These are phyloP conservation scores for Molossus molossus DNA, from an alignment of 2,797 vertebrate genomes.

Conservation along the genomic window DNA sequence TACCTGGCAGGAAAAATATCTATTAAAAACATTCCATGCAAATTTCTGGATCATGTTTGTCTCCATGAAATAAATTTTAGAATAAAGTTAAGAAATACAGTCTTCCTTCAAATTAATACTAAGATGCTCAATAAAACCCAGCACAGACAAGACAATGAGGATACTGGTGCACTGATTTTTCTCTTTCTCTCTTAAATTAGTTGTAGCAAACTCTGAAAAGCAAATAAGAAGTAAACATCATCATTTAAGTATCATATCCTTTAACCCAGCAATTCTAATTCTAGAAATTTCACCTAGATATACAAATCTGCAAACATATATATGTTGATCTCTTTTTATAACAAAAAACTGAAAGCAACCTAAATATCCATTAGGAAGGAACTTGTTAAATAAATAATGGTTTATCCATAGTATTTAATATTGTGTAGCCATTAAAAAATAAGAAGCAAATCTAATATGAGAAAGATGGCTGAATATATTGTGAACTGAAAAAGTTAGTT, in stretches of 20 bases:
- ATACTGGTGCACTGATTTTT: not conserved
- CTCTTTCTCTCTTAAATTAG: conserved; percentile 43
- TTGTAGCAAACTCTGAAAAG: conserved; percentile 68
- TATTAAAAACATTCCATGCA: conserved; percentile 44
- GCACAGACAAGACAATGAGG: not conserved
- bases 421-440: not conserved
- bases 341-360: not conserved
- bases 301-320: not conserved
- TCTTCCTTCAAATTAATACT: conserved; percentile 63
- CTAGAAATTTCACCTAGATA: conserved; percentile 51
- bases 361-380: not conserved
- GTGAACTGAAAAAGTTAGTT: conserved; percentile 64
- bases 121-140: conserved; percentile 36
- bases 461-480: not conserved
- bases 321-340: not conserved
- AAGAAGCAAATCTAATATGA: not conserved
- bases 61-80: conserved; percentile 25
- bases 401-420: conserved; percentile 39
- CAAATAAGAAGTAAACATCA: conserved; percentile 67
- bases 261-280: conserved; percentile 21
- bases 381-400: conserved; percentile 48
- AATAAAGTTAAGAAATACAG: conserved; percentile 39
- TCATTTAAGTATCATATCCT: conserved; percentile 1
- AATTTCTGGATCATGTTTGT: conserved; percentile 34
- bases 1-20: conserved; percentile 55